Conservation (phyloP, 1,140 invertebrate species). For the Dolichoris vasculosae region DNA sequence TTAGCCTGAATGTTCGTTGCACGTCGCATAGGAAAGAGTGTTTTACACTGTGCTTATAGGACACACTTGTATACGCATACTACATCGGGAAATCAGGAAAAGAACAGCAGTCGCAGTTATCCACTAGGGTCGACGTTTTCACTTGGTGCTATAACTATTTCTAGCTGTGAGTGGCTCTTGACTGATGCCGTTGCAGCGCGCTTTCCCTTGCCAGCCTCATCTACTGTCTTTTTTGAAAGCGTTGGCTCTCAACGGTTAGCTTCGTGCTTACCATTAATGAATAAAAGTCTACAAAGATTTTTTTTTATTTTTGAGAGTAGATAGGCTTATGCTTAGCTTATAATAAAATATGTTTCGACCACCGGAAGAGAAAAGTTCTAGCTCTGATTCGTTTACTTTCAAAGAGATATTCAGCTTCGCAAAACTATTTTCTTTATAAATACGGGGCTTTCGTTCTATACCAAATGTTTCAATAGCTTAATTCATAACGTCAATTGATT, state of each 20-base stretch:
- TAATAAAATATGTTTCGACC: no score
- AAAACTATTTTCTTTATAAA: background rate
- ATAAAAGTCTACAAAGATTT: no score
- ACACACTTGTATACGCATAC: conserved; percentile 19
- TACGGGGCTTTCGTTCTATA: background rate
- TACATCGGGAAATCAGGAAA: background rate
- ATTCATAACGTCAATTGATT: conserved; percentile 14
- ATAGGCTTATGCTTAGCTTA: no score
- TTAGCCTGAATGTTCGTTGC: conserved; percentile 58
- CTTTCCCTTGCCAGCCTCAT: conserved; percentile 43
- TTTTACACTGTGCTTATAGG: no score
- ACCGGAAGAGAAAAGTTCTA: no score
- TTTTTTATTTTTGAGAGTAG: no score
- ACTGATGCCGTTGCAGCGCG: conserved; percentile 40
- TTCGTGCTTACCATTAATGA: no score
- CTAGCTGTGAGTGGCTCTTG: conserved; percentile 2
- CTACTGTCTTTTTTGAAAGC: conserved; percentile 49
- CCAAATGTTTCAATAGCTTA: conserved; percentile 19
- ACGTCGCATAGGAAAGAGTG: no score
- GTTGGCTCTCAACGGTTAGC: no score
- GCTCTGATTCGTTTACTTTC: no score
- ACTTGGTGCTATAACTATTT: conserved; percentile 33
- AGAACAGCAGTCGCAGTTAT: background rate
- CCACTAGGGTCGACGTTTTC: conserved; percentile 43
- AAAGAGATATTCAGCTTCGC: background rate